Conservation (phyloP, 1,140 invertebrate genomes). For the Habropoda laboriosa region DNA sequence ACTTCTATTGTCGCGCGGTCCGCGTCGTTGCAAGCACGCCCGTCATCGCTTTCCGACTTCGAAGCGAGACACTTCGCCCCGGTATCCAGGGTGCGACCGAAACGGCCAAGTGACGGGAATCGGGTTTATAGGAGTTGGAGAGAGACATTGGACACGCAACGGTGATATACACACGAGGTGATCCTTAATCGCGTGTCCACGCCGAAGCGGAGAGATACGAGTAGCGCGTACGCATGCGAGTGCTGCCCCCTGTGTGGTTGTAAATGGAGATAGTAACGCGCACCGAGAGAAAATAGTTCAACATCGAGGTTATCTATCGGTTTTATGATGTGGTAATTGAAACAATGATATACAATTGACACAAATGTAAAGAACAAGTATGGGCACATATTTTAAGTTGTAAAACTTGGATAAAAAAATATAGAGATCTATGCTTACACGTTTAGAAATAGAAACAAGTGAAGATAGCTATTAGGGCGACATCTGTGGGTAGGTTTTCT, state of each 20-base stretch:
- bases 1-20: constrained; percentile 41
- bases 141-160: not conserved
- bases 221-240: too few relatives aligned
- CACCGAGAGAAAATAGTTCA: not conserved
- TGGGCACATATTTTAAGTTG: too few relatives aligned
- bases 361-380: too few relatives aligned
- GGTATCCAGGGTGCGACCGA: not conserved
- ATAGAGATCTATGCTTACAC: too few relatives aligned
- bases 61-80: not conserved
- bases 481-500: too few relatives aligned
- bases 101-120: constrained; percentile 1
- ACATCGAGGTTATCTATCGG: too few relatives aligned
- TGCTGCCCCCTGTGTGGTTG: not conserved
- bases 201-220: not conserved
- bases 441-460: too few relatives aligned
- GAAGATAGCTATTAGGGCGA: too few relatives aligned
- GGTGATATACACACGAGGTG: not conserved
- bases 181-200: not conserved
- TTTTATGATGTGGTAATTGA: too few relatives aligned
- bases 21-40: too few relatives aligned
- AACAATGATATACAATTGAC: too few relatives aligned
- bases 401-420: too few relatives aligned
- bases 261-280: not conserved
- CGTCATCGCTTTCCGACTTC: constrained; percentile 16
- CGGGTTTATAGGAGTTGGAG: not conserved